Percentiles rank a stretch among this genome's conserved stretches.
phyloP scores from a whole-genome alignment of 2,797 vertebrate species.

The Podargus strigoides region DNA sequence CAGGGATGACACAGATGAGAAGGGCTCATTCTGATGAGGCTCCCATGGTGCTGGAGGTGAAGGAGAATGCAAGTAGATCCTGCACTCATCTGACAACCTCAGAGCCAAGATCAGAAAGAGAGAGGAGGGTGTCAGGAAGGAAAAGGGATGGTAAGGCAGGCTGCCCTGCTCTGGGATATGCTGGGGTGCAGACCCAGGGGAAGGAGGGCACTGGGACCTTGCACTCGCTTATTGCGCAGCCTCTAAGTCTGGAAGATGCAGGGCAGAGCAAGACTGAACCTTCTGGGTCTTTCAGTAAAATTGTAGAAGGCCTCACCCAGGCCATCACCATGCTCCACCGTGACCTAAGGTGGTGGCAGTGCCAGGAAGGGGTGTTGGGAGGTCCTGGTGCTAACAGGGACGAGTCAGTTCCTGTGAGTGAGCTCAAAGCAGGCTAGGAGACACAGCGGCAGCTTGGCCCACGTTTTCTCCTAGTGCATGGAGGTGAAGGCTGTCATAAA shows the following conservation, averaged over 20 bases:
- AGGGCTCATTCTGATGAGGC: background rate
- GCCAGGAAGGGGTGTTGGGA: background rate
- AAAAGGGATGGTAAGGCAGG: background rate
- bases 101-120: background rate
- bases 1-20: fast-evolving
- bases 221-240: background rate
- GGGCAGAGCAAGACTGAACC: background rate
- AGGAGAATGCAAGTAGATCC: background rate
- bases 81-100: background rate
- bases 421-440: background rate
- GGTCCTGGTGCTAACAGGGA: background rate
- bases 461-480: background rate
- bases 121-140: background rate
- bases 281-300: background rate
- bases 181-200: background rate
- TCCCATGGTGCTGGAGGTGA: background rate
- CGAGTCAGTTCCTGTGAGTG: background rate
- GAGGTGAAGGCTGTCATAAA: background rate
- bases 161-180: background rate
- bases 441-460: background rate
- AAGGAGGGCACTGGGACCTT: background rate
- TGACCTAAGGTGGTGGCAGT: background rate
- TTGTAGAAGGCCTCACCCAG: background rate
- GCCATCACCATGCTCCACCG: background rate
- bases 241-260: background rate